These are phyloP conservation scores for Hetaerina titia DNA, from an alignment of 2,888 invertebrate genomes.

Conservation along the genomic window DNA sequence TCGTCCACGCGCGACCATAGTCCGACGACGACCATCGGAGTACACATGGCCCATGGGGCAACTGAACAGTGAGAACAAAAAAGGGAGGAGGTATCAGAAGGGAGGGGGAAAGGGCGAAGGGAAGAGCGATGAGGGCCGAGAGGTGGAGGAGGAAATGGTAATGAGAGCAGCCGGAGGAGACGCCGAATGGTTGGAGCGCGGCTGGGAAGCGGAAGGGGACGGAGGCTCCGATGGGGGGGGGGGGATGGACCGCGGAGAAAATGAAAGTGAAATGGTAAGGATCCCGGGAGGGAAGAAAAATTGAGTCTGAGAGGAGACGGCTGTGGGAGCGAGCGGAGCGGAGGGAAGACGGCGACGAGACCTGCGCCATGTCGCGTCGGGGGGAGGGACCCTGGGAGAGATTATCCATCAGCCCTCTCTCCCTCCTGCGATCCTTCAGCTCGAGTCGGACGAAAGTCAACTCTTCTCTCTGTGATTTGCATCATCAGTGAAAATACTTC, in stretches of 20 bases:
- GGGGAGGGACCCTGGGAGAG: neutral
- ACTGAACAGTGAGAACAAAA: neutral
- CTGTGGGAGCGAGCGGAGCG: neutral
- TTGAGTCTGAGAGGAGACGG: constrained; percentile 38
- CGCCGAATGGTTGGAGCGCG: neutral
- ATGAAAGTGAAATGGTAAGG: constrained; percentile 41
- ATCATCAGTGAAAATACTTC: neutral
- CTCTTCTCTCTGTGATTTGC: neutral
- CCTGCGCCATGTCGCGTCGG: neutral
- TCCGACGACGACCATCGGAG: no score
- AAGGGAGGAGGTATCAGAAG: neutral
- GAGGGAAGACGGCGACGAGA: neutral
- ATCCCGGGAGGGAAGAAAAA: constrained; percentile 59
- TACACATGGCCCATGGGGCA: neutral
- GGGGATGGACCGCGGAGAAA: neutral
- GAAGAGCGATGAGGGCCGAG: neutral
- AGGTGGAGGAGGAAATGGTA: neutral
- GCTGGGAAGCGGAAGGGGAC: neutral
- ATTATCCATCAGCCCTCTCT: neutral
- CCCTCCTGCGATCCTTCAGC: neutral
- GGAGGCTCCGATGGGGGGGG: neutral
- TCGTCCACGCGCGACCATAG: no score
- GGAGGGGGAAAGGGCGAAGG: neutral
- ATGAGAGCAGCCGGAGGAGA: neutral
- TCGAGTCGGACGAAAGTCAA: neutral